phyloP scores from a whole-genome alignment of 1,140 invertebrate species.

The Octopus sinensis region DNA sequence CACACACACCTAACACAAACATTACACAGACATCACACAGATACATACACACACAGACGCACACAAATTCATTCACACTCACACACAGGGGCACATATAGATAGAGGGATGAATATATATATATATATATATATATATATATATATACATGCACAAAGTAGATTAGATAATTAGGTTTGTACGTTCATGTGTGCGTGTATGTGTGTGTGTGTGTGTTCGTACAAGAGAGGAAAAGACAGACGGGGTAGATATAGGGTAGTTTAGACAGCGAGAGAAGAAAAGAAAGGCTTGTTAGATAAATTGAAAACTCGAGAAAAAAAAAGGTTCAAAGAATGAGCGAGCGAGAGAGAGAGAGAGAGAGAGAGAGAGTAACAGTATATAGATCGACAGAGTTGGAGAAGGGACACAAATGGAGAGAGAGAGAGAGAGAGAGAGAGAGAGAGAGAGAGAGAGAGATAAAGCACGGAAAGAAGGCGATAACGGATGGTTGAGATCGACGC shows the following conservation, averaged over 20 bases:
- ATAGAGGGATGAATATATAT: no score
- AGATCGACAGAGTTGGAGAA: not conserved
- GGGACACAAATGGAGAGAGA: not conserved
- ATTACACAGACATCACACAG: no score
- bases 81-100: no score
- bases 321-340: constrained; percentile 20
- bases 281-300: not conserved
- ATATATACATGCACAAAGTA: no score
- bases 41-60: no score
- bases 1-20: no score
- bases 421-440: not conserved
- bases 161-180: no score
- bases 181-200: no score
- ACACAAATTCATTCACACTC: no score
- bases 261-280: constrained; percentile 12
- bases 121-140: no score
- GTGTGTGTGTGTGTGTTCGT: no score
- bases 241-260: not conserved
- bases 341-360: constrained; percentile 8
- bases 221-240: not conserved
- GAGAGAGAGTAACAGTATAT: not conserved
- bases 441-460: not conserved
- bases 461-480: not conserved
- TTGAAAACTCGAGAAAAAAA: constrained; percentile 8
- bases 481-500: not conserved